Percentiles rank a stretch among this genome's conserved stretches.
Evolutionary conservation across 2,113 vertebrate genomes (phyloP).

Genomic region (Hystrix brachyura): DNA sequence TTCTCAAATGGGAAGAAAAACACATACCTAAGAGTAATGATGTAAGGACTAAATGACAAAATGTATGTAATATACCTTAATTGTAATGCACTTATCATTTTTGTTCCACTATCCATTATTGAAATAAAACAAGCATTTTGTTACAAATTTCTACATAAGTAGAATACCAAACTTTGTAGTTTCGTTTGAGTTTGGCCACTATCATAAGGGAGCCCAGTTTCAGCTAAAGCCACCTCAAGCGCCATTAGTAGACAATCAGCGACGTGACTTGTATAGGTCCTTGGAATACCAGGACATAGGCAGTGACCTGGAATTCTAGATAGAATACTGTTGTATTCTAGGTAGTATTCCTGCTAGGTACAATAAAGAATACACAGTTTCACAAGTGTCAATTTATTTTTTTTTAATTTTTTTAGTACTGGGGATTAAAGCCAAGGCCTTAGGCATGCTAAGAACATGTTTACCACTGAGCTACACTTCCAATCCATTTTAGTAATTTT

Average conservation of each 20-base stretch:
- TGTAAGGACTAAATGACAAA: background rate
- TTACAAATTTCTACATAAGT: background rate
- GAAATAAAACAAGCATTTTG: constrained; percentile 32
- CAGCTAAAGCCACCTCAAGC: background rate
- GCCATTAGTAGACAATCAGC: background rate
- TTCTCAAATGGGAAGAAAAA: constrained; percentile 40
- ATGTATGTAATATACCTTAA: background rate
- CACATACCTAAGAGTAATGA: background rate
- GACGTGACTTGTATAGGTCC: background rate
- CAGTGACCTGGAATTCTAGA: background rate
- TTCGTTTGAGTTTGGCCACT: background rate
- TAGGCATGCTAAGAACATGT: background rate
- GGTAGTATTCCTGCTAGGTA: background rate
- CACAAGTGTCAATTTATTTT: background rate
- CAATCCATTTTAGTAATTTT: background rate
- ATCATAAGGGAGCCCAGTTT: background rate
- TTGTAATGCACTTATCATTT: background rate
- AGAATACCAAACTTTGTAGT: background rate
- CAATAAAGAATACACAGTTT: background rate
- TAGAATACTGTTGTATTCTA: background rate
- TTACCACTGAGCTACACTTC: background rate
- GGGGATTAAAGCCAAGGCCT: background rate
- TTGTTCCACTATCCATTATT: background rate
- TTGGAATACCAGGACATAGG: background rate
- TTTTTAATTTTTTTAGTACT: background rate